phyloP scores from a whole-genome alignment of 2,888 invertebrate species.

The Drosophila flavopinicola region DNA sequence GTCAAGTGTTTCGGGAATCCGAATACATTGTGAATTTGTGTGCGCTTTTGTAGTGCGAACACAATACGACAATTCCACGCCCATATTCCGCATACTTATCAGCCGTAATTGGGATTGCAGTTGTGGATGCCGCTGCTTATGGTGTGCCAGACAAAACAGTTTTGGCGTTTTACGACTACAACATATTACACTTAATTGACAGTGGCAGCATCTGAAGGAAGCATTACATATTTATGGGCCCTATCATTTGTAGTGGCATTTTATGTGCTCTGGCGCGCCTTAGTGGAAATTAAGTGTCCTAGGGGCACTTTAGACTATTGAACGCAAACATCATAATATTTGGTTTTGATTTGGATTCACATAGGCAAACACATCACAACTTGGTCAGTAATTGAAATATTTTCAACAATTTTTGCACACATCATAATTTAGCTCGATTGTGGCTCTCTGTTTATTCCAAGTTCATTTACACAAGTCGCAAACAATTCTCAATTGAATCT shows the following conservation, averaged over 20 bases:
- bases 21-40: slow-evolving; percentile 23
- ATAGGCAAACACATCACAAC: slow-evolving; percentile 2
- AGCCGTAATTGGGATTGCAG: slow-evolving; percentile 57
- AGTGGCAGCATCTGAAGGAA: slow-evolving; percentile 34
- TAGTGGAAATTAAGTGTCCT: slow-evolving; percentile 38
- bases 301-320: slow-evolving; percentile 4
- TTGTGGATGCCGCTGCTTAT: slow-evolving; percentile 48
- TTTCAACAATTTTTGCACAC: slow-evolving; percentile 25
- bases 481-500: slow-evolving; percentile 50
- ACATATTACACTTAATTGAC: slow-evolving; percentile 71
- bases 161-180: slow-evolving; percentile 56
- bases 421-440: slow-evolving; percentile 37
- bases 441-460: slow-evolving; percentile 26
- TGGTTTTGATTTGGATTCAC: slow-evolving; percentile 1
- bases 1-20: slow-evolving; percentile 22
- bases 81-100: slow-evolving; percentile 25
- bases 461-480: slow-evolving; percentile 50
- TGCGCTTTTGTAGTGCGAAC: slow-evolving; percentile 51
- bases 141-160: slow-evolving; percentile 27
- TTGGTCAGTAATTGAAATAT: slow-evolving; percentile 10
- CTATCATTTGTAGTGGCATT: neutral
- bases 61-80: slow-evolving; percentile 50
- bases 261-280: neutral
- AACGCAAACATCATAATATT: slow-evolving; percentile 14
- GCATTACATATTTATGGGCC: slow-evolving; percentile 28